A percentile compares a stretch with the other conserved stretches of the same genome.
Conservation (phyloP, 2,113 vertebrate genomes). For the Cyanistes caeruleus region DNA sequence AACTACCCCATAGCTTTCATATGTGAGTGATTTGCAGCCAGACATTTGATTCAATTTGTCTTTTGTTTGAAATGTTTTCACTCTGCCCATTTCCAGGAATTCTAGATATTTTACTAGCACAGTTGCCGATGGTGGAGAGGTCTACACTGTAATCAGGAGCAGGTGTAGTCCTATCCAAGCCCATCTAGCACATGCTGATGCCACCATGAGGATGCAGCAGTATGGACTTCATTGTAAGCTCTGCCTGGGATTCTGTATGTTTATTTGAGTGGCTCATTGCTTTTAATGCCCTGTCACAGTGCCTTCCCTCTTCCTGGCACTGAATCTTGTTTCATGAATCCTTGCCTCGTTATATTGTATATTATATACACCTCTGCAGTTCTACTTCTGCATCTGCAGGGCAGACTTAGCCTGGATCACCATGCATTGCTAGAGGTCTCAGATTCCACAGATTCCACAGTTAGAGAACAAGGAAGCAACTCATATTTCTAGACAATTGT, state of each 20-base stretch:
- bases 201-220: neutral
- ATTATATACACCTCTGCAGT: neutral
- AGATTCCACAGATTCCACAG: neutral
- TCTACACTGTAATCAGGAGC: neutral
- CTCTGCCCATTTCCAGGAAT: neutral
- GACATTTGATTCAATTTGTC: neutral
- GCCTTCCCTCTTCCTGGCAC: neutral
- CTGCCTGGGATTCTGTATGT: neutral
- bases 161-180: neutral
- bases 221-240: neutral
- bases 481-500: neutral
- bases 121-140: neutral
- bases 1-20: neutral
- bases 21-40: neutral
- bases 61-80: neutral
- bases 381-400: neutral
- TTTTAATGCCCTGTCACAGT: neutral
- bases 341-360: neutral
- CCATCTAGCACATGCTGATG: neutral
- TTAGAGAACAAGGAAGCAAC: neutral
- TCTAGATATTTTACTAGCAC: neutral
- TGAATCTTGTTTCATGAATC: neutral
- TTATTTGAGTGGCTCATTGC: neutral
- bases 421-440: neutral
- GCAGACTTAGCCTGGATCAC: neutral